phyloP scores from a whole-genome alignment of 2,888 invertebrate species.

The Chaetogeoica ovagalla region DNA sequence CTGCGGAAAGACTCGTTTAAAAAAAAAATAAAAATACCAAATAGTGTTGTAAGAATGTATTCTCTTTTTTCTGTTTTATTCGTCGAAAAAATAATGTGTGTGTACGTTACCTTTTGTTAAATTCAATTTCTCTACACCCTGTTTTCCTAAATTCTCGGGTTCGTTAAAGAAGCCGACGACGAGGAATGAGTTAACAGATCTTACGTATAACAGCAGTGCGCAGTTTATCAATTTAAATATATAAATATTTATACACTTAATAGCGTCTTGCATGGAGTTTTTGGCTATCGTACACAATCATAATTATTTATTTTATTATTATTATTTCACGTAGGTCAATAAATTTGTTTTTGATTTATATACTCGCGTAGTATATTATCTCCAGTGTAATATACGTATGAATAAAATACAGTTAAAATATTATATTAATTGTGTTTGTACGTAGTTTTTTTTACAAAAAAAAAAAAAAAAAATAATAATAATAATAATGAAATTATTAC shows the following conservation, averaged over 20 bases:
- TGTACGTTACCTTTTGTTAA: conserved; percentile 32
- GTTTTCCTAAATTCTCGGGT: not conserved
- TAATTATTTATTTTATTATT: not conserved
- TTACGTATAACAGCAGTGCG: too few species aligned
- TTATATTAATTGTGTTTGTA: not conserved
- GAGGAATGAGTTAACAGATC: too few species aligned
- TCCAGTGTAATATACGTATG: too few species aligned
- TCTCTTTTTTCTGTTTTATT: conserved; percentile 23
- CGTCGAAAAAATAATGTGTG: conserved; percentile 20
- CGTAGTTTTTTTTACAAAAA: not conserved
- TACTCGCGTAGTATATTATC: not conserved
- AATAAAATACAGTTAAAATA: not conserved
- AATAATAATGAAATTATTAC: too few species aligned
- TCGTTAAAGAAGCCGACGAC: not conserved
- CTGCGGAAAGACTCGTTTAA: conserved; percentile 49
- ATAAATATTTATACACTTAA: not conserved
- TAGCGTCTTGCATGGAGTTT: not conserved
- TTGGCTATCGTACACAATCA: not conserved
- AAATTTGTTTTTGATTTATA: not conserved
- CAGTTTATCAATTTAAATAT: not conserved
- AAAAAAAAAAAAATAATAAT: too few species aligned
- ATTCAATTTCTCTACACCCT: conserved; percentile 21
- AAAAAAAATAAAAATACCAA: conserved; percentile 41
- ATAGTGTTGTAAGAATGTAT: conserved; percentile 39
- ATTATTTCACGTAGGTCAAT: not conserved